Conservation (phyloP, 1,140 invertebrate species). For the Hestina assimilis region DNA sequence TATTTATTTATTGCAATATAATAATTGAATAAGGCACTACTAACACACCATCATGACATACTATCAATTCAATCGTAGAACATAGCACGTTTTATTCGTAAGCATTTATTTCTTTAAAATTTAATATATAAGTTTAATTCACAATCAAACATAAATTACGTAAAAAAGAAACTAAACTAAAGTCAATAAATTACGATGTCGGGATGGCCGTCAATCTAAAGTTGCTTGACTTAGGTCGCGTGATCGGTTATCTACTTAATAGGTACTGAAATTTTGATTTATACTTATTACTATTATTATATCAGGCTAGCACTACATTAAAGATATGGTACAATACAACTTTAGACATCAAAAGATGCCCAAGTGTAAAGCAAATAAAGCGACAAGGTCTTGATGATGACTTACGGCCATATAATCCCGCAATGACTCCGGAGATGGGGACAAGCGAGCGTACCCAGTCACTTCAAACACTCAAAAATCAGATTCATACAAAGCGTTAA, state of each 20-base stretch:
- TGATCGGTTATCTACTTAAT: slow-evolving; percentile 75
- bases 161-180: slow-evolving; percentile 71
- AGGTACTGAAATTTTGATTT: slow-evolving; percentile 69
- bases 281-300: slow-evolving; percentile 69
- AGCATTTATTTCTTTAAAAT: slow-evolving; percentile 60
- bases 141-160: slow-evolving; percentile 69
- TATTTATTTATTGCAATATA: slow-evolving; percentile 45
- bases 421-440: slow-evolving; percentile 66
- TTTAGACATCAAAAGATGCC: slow-evolving; percentile 50
- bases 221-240: slow-evolving; percentile 76
- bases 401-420: slow-evolving; percentile 68
- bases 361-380: slow-evolving; percentile 70
- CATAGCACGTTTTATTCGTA: slow-evolving; percentile 59
- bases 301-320: slow-evolving; percentile 67
- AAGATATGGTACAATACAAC: slow-evolving; percentile 74
- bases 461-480: slow-evolving; percentile 39
- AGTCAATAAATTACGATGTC: slow-evolving; percentile 76
- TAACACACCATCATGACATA: slow-evolving; percentile 43
- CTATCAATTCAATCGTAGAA: slow-evolving; percentile 49
- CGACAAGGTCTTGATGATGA: slow-evolving; percentile 72
- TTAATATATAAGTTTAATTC: slow-evolving; percentile 68
- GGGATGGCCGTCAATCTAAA: slow-evolving; percentile 74
- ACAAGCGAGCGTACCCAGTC: slow-evolving; percentile 70
- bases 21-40: slow-evolving; percentile 62
- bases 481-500: slow-evolving; percentile 37